phyloP scores from a whole-genome alignment of 2,113 vertebrate species.

The Ellobius talpinus region DNA sequence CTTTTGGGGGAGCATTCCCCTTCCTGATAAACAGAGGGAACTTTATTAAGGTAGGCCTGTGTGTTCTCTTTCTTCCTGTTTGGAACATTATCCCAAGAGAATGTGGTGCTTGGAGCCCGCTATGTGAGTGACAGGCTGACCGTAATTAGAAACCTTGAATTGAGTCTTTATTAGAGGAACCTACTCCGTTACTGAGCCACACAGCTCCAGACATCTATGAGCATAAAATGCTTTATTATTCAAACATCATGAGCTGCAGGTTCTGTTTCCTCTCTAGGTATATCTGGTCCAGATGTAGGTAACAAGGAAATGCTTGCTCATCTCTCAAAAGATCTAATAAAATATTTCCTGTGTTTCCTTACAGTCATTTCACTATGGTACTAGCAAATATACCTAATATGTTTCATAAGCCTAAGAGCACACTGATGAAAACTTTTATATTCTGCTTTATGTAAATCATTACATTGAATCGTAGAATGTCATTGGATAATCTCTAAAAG shows the following conservation, averaged over 20 bases:
- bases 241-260: background rate
- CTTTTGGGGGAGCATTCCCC: background rate
- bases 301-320: background rate
- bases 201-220: slow-evolving; percentile 15
- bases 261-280: slow-evolving; percentile 31
- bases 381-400: slow-evolving; percentile 21
- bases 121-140: background rate
- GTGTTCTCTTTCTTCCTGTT: background rate
- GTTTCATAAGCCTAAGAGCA: slow-evolving; percentile 5
- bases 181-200: background rate
- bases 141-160: background rate
- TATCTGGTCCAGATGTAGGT: background rate
- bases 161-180: background rate
- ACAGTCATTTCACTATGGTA: background rate
- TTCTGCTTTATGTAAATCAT: background rate
- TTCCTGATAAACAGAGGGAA: background rate
- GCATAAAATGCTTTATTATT: background rate
- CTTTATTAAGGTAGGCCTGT: background rate
- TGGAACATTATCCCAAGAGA: background rate
- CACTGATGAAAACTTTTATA: background rate
- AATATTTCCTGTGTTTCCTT: slow-evolving; percentile 2
- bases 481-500: slow-evolving; percentile 26
- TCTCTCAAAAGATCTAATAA: background rate
- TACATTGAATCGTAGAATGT: slow-evolving; percentile 6
- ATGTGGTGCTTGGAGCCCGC: background rate